Evolutionary conservation across 2,888 invertebrate species (phyloP).

Genomic region (Nephrocerus scutellatus): DNA sequence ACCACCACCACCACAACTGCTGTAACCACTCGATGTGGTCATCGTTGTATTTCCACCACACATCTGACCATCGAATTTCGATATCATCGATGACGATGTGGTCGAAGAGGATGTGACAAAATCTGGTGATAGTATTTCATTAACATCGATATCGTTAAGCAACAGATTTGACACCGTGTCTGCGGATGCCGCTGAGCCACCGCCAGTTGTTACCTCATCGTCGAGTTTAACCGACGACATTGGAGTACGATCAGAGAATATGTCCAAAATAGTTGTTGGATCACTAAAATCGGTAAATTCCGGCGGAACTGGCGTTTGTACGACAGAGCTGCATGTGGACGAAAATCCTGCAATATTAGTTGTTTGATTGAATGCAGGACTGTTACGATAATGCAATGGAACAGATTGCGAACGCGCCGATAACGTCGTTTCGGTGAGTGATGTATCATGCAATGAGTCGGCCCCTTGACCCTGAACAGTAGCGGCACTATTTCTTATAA

Average conservation of each 20-base stretch:
- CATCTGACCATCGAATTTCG: no score
- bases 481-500: no score
- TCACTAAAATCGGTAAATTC: conserved; percentile 65
- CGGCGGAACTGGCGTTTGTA: conserved; percentile 62
- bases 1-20: conserved; percentile 31
- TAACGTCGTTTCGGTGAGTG: no score
- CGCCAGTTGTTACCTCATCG: conserved; percentile 13
- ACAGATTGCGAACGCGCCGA: conserved; percentile 78
- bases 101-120: conserved; percentile 35
- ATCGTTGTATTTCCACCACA: conserved; percentile 29
- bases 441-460: no score
- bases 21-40: conserved; percentile 39
- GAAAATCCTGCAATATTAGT: no score
- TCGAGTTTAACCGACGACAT: conserved; percentile 38
- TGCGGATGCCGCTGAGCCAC: conserved; percentile 18
- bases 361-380: conserved; percentile 37
- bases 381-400: conserved; percentile 53
- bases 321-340: conserved; percentile 59
- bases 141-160: conserved; percentile 34
- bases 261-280: conserved; percentile 27
- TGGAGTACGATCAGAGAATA: conserved; percentile 24
- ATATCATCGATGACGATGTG: conserved; percentile 28
- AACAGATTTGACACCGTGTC: conserved; percentile 29
- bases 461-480: no score
- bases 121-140: conserved; percentile 36